These are phyloP conservation scores for Melanotaenia maccullochi DNA, from an alignment of 2,797 vertebrate genomes.

Conservation along the genomic window DNA sequence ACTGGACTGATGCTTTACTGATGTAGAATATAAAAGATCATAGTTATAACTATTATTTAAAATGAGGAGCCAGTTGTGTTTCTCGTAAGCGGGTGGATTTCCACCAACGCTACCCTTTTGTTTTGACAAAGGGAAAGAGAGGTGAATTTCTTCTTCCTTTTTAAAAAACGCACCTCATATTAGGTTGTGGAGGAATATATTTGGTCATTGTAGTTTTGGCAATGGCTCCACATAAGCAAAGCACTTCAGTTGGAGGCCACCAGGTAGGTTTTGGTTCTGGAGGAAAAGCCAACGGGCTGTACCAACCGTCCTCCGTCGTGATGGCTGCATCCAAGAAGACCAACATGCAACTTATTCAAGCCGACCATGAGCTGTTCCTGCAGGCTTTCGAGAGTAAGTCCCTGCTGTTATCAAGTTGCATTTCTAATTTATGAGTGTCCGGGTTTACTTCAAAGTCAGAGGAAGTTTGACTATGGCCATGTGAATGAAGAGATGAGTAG, in stretches of 20 bases:
- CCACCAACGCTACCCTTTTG: slow-evolving; percentile 61
- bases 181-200: slow-evolving; percentile 22
- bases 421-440: background rate
- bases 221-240: slow-evolving; percentile 93
- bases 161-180: slow-evolving; percentile 6
- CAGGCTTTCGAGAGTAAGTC: slow-evolving; percentile 98
- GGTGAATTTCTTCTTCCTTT: slow-evolving; percentile 33
- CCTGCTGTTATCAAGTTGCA: slow-evolving; percentile 13
- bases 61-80: slow-evolving; percentile 40
- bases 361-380: slow-evolving; percentile 96
- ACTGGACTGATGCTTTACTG: too few relatives aligned
- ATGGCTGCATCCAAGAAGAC: slow-evolving; percentile 88
- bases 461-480: background rate
- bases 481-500: background rate
- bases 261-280: slow-evolving; percentile 70
- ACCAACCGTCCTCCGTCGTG: slow-evolving; percentile 79
- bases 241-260: slow-evolving; percentile 70
- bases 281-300: slow-evolving; percentile 78
- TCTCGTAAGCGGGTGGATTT: slow-evolving; percentile 40
- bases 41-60: slow-evolving; percentile 4
- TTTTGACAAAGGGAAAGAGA: slow-evolving; percentile 77
- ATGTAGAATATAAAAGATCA: background rate
- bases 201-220: background rate
- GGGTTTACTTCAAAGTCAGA: background rate
- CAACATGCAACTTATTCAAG: slow-evolving; percentile 93